Evolutionary conservation across 2,797 vertebrate species (phyloP).

Genomic region (Craterocephalus amniculus): DNA sequence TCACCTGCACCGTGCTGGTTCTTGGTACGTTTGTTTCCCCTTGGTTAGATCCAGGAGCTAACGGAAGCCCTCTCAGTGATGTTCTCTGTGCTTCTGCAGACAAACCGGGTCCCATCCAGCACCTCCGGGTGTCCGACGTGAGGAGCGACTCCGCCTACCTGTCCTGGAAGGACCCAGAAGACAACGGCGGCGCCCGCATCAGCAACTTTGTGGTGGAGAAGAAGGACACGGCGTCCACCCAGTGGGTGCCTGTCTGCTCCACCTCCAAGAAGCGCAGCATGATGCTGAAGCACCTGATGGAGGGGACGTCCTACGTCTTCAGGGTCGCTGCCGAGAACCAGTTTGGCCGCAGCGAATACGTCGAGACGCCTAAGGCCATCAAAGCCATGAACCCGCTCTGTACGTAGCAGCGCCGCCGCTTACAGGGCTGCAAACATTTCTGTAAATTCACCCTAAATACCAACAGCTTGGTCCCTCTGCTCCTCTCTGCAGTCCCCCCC

Average conservation of each 20-base stretch:
- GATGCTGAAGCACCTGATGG: conserved; percentile 92
- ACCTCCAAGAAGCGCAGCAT: conserved; percentile 97
- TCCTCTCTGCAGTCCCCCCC: conserved; percentile 87
- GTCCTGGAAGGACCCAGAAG: conserved; percentile 99
- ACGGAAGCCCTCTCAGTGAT: too few relatives aligned
- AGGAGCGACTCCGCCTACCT: conserved; percentile 96
- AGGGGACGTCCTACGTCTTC: conserved; percentile 94
- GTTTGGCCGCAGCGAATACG: conserved; percentile 93
- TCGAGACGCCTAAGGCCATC: conserved; percentile 90
- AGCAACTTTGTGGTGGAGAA: conserved; percentile 99
- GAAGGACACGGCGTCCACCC: conserved; percentile 90
- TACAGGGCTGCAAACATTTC: too few relatives aligned
- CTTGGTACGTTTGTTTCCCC: conserved; percentile 90
- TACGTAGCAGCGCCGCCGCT: conserved; percentile 80
- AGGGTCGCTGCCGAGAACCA: conserved; percentile 98
- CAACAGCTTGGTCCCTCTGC: too few relatives aligned
- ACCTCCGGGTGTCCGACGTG: conserved; percentile 92
- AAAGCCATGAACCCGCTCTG: conserved; percentile 97
- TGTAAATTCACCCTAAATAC: not conserved
- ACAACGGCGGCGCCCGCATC: conserved; percentile 92
- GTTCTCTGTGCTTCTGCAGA: conserved; percentile 76
- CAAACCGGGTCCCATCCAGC: conserved; percentile 95
- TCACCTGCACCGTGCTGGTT: conserved; percentile 93
- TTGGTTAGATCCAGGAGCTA: too few relatives aligned
- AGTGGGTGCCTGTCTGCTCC: conserved; percentile 94